Evolutionary conservation across 2,888 invertebrate species (phyloP).

Genomic region (Polylopha cassiicola): DNA sequence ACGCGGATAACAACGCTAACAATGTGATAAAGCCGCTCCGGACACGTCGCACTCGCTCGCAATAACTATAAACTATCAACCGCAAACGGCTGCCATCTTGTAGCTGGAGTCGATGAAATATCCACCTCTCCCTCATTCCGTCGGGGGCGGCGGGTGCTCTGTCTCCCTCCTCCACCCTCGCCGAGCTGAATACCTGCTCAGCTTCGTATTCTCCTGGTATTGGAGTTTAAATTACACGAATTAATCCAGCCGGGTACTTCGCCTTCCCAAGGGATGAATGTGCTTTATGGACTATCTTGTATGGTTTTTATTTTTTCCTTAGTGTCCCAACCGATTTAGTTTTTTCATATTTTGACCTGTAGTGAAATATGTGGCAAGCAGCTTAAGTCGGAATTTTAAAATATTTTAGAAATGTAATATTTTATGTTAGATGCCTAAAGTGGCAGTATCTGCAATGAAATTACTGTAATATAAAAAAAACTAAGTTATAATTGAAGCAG

Average conservation of each 20-base stretch:
- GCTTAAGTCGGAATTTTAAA: no score
- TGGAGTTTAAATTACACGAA: conserved; percentile 67
- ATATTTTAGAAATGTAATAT: no score
- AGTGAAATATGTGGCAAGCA: neutral
- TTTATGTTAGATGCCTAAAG: no score
- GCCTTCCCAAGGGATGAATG: conserved; percentile 47
- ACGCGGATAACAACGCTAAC: conserved; percentile 73
- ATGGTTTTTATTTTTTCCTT: conserved; percentile 22
- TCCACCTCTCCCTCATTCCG: conserved; percentile 60
- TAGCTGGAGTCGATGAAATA: conserved; percentile 67
- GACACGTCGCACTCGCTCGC: conserved; percentile 69
- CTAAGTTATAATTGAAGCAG: no score
- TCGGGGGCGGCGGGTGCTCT: conserved; percentile 30
- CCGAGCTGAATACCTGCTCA: conserved; percentile 46
- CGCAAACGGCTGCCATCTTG: conserved; percentile 76
- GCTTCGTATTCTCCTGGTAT: conserved; percentile 62
- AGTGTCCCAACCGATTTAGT: conserved; percentile 23
- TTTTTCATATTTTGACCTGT: conserved; percentile 13
- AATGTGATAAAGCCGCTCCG: conserved; percentile 72
- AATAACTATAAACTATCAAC: conserved; percentile 78
- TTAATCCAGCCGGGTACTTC: conserved; percentile 55
- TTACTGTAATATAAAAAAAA: no score
- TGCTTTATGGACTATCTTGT: conserved; percentile 31
- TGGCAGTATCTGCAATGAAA: no score
- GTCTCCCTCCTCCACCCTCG: conserved; percentile 50